Base-by-base conservation (phyloP, 2,888 invertebrate genomes). In the Homarus gammarus region DNA sequence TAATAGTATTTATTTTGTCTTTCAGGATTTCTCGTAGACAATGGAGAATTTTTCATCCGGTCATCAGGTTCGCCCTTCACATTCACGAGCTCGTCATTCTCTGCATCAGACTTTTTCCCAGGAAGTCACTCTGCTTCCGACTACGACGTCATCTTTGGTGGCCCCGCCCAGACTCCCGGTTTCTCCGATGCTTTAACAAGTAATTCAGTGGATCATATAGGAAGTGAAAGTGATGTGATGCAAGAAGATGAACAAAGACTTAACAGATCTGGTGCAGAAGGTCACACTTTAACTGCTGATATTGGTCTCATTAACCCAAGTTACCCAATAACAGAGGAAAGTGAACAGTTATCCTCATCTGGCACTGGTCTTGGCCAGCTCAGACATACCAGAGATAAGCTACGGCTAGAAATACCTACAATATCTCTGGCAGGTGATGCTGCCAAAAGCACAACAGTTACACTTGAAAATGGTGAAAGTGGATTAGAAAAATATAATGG, bases 31-130 rank as follows among this genome's bases (percentile, higher is more conserved):
- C 44, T 84, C 49, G 89, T 78, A 27, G 93, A 94, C 51, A 95
- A 96, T 93, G 96, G 96, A 92, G 96, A 96, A 93, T 96, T 96
- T 94, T 96, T 95, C 94, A 96, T 96, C 92, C 85, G 90, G 15
- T 83, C 90, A 15, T 87, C 90, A 33, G 89, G 88, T 5, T 79
- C 90, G n/a, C 86, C 88, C 12, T 91, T 84, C 77, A 88, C 84
- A 49, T 88, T 87, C 40, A 89, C 81, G 22, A 78, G 89, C 15
- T 91, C 91, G 8, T 90, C 91, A 12, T 92, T 92, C 86, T 88
- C 91, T 22, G 91, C 92, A 2, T 82, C 90, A 22, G 89, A 91
- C 61, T 89, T 90, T 72, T 92, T 89, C 87, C 83, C 91, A 31
- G 79, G 49, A 33, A 38, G 77, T n/a, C 83, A 78, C 31, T 61